A percentile compares a stretch with the other conserved stretches of the same genome.
Conservation (phyloP, 2,888 invertebrate species). For the Chrysolina haemoptera region DNA sequence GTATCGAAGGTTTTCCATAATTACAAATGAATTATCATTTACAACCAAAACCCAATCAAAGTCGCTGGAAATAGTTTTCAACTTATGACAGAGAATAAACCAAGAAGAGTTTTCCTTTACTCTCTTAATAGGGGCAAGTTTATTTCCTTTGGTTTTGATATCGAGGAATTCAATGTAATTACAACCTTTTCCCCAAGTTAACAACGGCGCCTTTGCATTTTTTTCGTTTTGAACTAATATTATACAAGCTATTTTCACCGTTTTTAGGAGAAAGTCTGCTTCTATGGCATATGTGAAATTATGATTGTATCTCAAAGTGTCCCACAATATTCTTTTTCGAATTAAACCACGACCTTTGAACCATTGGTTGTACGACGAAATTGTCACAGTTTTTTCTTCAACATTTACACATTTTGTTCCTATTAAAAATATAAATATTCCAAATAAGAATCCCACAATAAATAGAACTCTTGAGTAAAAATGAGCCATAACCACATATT, state of each 20-base stretch:
- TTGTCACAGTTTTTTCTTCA: conserved; percentile 30
- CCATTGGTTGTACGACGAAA: conserved; percentile 56
- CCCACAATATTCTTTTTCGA: conserved; percentile 53
- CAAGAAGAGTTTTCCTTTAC: conserved; percentile 62
- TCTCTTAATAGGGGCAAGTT: conserved; percentile 57
- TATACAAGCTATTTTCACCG: conserved; percentile 69
- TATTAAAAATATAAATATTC: conserved; percentile 47
- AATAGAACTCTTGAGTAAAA: conserved; percentile 55
- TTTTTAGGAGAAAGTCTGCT: conserved; percentile 61
- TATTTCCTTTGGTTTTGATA: conserved; percentile 51
- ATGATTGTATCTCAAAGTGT: conserved; percentile 58
- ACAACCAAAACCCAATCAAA: conserved; percentile 73
- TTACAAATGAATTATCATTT: conserved; percentile 72
- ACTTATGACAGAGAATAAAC: conserved; percentile 61
- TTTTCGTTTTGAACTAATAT: conserved; percentile 69
- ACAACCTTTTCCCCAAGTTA: conserved; percentile 67
- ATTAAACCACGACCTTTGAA: conserved; percentile 50
- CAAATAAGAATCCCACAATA: conserved; percentile 54
- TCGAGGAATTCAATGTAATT: conserved; percentile 60
- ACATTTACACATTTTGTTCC: conserved; percentile 43
- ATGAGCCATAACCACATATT: conserved; percentile 51
- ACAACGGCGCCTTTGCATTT: conserved; percentile 63
- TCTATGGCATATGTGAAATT: conserved; percentile 55
- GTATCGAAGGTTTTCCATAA: conserved; percentile 73
- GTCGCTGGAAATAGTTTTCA: conserved; percentile 54